Evolutionary conservation across 2,797 vertebrate species (phyloP).

Genomic region (Anabacerthia variegaticeps): DNA sequence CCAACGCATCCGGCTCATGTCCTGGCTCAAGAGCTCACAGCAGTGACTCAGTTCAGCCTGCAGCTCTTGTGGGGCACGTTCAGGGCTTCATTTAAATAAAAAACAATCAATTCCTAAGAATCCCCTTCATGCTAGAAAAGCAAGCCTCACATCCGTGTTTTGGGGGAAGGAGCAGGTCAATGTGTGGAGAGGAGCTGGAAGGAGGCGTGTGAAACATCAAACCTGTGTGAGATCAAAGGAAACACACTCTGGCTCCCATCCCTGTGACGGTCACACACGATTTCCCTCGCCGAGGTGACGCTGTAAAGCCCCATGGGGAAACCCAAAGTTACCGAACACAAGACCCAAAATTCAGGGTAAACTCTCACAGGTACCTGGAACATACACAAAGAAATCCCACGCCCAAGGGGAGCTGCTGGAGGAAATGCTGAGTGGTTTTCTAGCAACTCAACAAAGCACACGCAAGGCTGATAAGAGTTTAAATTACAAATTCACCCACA

Average conservation of each 20-base stretch:
- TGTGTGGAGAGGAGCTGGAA: background rate
- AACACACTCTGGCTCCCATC: background rate
- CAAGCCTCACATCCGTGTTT: background rate
- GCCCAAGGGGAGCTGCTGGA: background rate
- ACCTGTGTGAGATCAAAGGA: background rate
- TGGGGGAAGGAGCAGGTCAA: background rate
- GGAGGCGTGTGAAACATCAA: background rate
- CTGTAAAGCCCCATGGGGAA: constrained; percentile 34
- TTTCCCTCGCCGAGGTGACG: background rate
- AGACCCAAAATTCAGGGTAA: background rate
- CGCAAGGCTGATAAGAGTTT: background rate
- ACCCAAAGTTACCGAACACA: background rate
- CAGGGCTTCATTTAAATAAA: background rate
- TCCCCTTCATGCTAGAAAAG: background rate
- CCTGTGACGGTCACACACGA: background rate
- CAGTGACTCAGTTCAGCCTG: constrained; percentile 1
- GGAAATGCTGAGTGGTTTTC: background rate
- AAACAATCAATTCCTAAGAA: background rate
- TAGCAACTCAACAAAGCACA: background rate
- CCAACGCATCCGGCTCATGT: background rate
- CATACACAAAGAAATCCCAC: background rate
- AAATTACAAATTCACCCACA: background rate
- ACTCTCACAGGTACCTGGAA: background rate
- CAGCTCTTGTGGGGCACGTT: background rate
- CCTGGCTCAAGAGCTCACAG: background rate